Evolutionary conservation across 1,140 invertebrate species (phyloP).

Genomic region (Drosophila gunungcola): DNA sequence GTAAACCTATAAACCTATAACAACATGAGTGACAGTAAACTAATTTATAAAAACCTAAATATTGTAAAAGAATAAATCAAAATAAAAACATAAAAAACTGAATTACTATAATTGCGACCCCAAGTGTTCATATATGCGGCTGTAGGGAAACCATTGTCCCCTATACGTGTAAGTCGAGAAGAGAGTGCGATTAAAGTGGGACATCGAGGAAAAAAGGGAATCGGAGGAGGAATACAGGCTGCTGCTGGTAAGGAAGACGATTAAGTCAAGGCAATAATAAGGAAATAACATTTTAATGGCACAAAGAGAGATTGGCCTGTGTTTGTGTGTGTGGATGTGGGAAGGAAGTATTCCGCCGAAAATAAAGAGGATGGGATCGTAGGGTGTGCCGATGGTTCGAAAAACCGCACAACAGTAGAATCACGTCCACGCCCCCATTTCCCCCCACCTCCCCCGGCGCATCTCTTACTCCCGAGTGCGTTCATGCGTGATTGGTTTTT

Average conservation of each 20-base stretch:
- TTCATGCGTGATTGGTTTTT: conserved; percentile 48
- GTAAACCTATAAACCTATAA: neutral
- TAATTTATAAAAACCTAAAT: neutral
- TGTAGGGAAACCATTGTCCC: conserved; percentile 49
- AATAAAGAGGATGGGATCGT: neutral
- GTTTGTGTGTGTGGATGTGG: neutral
- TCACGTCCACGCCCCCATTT: conserved; percentile 23
- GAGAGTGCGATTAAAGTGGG: conserved; percentile 48
- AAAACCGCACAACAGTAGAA: conserved; percentile 45
- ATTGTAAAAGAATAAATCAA: neutral
- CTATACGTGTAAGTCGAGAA: conserved; percentile 27
- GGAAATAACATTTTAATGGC: conserved; percentile 82
- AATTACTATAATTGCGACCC: neutral
- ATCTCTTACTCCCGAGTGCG: conserved; percentile 28
- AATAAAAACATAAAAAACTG: neutral
- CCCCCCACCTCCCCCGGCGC: neutral
- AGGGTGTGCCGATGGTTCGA: conserved; percentile 16
- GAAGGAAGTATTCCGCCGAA: conserved; percentile 7
- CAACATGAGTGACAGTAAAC: neutral
- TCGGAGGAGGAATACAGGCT: neutral
- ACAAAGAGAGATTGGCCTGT: conserved; percentile 35
- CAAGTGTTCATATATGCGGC: neutral
- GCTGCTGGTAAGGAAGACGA: conserved; percentile 56
- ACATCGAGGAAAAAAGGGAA: conserved; percentile 14
- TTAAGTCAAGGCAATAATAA: conserved; percentile 79